Percentiles rank a stretch among this genome's conserved stretches.
Conservation (phyloP, 1,140 invertebrate species). For the Pseudomyrmex sp. region DNA sequence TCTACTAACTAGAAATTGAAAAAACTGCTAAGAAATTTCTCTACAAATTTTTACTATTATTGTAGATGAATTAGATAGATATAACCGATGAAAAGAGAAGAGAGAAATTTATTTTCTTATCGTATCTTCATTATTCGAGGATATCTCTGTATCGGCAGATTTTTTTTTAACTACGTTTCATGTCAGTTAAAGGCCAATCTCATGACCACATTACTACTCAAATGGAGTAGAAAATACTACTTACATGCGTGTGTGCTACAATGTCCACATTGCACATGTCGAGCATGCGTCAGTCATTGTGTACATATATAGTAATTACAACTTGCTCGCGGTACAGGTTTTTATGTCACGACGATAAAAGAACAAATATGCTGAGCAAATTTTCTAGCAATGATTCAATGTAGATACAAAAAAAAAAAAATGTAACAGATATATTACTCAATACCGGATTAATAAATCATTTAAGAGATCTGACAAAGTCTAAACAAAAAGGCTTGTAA, state of each 20-base stretch:
- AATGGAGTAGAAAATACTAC: neutral
- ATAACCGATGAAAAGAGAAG: neutral
- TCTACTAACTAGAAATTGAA: too few relatives aligned
- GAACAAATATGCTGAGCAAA: neutral
- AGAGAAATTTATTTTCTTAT: neutral
- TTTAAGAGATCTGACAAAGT: too few relatives aligned
- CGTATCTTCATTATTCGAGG: neutral
- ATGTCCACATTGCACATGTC: neutral
- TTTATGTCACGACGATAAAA: neutral
- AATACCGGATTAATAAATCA: too few relatives aligned
- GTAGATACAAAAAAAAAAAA: neutral
- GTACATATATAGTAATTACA: neutral
- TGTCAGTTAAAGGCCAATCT: constrained; percentile 12
- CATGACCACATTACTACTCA: constrained; percentile 11
- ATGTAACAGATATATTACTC: neutral
- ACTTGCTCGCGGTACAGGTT: neutral
- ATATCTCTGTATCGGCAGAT: neutral
- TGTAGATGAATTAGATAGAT: neutral
- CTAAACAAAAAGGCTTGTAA: too few relatives aligned
- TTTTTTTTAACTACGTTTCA: constrained; percentile 20
- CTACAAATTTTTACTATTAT: neutral
- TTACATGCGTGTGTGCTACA: neutral
- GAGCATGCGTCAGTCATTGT: neutral
- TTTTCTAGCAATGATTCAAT: neutral
- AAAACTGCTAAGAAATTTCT: neutral